These are phyloP conservation scores for Zenarchopterus dispar DNA, from an alignment of 2,797 vertebrate genomes.

Conservation along the genomic window DNA sequence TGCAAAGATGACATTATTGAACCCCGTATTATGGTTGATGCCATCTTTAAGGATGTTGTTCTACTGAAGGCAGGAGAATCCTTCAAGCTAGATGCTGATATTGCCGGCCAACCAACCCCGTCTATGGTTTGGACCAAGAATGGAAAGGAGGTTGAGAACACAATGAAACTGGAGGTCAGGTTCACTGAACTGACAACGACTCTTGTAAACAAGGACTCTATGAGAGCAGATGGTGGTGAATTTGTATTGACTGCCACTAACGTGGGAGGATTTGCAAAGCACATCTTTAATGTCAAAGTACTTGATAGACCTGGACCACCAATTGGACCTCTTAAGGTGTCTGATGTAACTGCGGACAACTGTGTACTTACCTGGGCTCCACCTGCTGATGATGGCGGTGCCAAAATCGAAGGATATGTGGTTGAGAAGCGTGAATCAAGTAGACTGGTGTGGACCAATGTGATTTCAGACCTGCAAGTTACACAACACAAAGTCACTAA, in stretches of 20 bases:
- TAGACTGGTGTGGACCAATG: conserved; percentile 95
- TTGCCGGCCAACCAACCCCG: conserved; percentile 93
- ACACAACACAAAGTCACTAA: conserved; percentile 93
- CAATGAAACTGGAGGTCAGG: conserved; percentile 91
- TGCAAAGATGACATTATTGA: conserved; percentile 95
- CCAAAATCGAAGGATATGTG: conserved; percentile 92
- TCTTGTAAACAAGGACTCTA: conserved; percentile 92
- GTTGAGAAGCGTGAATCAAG: conserved; percentile 98
- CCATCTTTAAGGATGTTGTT: conserved; percentile 91
- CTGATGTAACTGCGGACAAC: conserved; percentile 91
- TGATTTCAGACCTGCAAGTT: conserved; percentile 86
- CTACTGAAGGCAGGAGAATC: conserved; percentile 92
- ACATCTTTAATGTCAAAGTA: conserved; percentile 96
- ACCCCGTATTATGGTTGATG: conserved; percentile 95
- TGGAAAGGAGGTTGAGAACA: conserved; percentile 94
- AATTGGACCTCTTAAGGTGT: conserved; percentile 89
- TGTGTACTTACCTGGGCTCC: conserved; percentile 92
- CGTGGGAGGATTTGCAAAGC: conserved; percentile 95
- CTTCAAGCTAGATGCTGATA: conserved; percentile 96
- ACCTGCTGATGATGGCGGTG: conserved; percentile 93
- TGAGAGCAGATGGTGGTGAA: conserved; percentile 92
- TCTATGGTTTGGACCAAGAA: conserved; percentile 95
- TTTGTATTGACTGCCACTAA: conserved; percentile 95
- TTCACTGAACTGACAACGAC: conserved; percentile 91
- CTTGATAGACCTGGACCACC: conserved; percentile 96